Conservation (phyloP, 2,797 vertebrate genomes). For the Bradypus variegatus region DNA sequence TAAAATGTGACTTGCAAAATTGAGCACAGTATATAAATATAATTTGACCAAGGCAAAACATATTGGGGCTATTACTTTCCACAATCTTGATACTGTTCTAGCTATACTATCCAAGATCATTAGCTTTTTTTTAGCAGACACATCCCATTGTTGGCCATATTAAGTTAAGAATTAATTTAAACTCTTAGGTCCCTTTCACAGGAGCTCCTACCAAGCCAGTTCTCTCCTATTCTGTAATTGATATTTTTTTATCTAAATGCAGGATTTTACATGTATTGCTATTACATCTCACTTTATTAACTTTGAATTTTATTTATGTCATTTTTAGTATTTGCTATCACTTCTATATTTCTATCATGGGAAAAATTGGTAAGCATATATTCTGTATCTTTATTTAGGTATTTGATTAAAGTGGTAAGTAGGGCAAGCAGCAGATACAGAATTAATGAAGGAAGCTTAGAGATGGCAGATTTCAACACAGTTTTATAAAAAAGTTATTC, state of each 20-base stretch:
- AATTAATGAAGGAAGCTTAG: background rate
- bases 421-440: background rate
- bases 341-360: background rate
- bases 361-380: background rate
- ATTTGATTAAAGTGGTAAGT: background rate
- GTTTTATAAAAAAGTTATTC: slow-evolving; percentile 2
- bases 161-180: slow-evolving; percentile 29
- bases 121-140: background rate
- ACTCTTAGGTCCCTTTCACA: background rate
- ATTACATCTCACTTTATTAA: background rate
- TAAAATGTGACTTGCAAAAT: background rate
- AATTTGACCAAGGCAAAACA: background rate
- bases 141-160: background rate
- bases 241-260: slow-evolving; percentile 12
- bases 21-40: background rate
- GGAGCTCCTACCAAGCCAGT: background rate
- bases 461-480: background rate
- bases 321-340: background rate
- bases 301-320: background rate
- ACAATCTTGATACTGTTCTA: background rate
- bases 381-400: background rate
- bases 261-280: background rate
- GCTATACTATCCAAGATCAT: background rate
- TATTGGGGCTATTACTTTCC: background rate
- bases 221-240: background rate